Conservation (phyloP, 2,888 invertebrate genomes). For the Acheta domesticus region DNA sequence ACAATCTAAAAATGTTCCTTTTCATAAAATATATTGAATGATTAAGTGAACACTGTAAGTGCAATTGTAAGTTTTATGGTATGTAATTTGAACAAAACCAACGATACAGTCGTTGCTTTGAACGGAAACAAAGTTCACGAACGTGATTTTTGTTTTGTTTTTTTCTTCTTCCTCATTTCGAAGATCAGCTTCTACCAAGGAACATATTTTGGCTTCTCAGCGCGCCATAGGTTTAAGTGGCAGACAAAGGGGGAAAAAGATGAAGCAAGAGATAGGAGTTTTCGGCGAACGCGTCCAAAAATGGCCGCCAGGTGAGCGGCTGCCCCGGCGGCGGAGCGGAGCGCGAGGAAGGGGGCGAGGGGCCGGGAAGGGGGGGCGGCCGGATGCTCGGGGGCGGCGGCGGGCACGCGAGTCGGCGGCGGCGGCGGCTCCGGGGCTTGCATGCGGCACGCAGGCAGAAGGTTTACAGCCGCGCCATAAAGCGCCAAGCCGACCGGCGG, state of each 20-base stretch:
- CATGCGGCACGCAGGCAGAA: conserved; percentile 10
- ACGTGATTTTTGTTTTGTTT: too few species aligned
- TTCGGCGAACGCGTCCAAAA: background rate
- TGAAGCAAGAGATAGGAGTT: background rate
- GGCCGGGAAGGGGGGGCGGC: background rate
- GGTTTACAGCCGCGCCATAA: conserved; percentile 10
- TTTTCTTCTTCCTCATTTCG: too few species aligned
- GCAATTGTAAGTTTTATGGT: too few species aligned
- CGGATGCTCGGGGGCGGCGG: conserved; percentile 18
- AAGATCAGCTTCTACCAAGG: too few species aligned
- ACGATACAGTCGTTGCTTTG: too few species aligned
- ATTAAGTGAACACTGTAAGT: too few species aligned
- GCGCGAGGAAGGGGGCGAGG: background rate
- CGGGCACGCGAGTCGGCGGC: background rate
- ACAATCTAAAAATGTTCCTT: too few species aligned
- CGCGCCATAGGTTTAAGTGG: too few species aligned
- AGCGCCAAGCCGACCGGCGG: conserved; percentile 1
- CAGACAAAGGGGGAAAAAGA: background rate
- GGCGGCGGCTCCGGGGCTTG: background rate
- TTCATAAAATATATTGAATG: too few species aligned
- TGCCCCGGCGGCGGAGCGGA: background rate
- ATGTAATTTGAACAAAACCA: too few species aligned
- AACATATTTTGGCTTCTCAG: too few species aligned
- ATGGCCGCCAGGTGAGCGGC: background rate
- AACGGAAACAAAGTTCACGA: too few species aligned